These are phyloP conservation scores for Mermis nigrescens DNA, from an alignment of 2,888 invertebrate genomes.

Conservation along the genomic window DNA sequence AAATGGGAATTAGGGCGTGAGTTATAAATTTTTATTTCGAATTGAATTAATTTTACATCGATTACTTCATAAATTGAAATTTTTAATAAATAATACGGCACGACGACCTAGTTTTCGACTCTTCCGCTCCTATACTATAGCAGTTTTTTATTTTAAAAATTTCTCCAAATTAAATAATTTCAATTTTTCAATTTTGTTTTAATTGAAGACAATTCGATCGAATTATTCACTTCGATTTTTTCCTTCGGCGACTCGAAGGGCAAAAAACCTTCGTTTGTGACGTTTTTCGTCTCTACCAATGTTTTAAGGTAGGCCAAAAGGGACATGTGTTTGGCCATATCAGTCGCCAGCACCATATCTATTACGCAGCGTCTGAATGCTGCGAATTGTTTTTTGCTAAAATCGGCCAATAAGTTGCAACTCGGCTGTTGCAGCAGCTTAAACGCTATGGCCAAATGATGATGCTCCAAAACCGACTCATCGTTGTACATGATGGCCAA, in stretches of 20 bases:
- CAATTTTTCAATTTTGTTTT: no score
- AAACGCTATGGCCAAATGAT: slow-evolving; percentile 96
- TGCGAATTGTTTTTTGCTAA: slow-evolving; percentile 85
- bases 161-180: no score
- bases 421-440: slow-evolving; percentile 78
- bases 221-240: slow-evolving; percentile 61
- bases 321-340: slow-evolving; percentile 99
- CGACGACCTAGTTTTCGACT: no score
- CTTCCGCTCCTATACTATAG: no score
- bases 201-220: no score
- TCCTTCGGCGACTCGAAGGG: slow-evolving; percentile 89
- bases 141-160: no score
- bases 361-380: slow-evolving; percentile 95
- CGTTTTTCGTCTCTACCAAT: slow-evolving; percentile 99
- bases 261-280: slow-evolving; percentile 69
- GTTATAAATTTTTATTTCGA: no score
- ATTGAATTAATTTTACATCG: no score
- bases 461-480: slow-evolving; percentile 95
- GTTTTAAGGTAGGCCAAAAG: slow-evolving; percentile 93
- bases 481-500: slow-evolving; percentile 99
- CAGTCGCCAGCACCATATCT: slow-evolving; percentile 97
- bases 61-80: no score
- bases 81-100: no score
- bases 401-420: slow-evolving; percentile 85
- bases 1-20: no score